Conservation (phyloP, 2,797 vertebrate species). For the Eptatretus atami region DNA sequence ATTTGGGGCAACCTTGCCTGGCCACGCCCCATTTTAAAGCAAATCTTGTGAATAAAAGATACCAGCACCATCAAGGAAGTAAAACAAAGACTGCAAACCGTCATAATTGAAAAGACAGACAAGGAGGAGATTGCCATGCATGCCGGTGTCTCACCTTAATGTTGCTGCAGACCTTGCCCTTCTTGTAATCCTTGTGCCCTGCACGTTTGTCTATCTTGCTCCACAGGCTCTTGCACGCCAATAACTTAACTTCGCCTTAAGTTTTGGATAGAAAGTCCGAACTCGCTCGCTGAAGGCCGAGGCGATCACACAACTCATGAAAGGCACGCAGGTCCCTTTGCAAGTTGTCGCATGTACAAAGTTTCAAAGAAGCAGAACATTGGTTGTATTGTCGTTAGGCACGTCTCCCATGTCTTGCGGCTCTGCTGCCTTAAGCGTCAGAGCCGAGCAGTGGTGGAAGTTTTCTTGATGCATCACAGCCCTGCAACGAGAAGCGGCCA, state of each 20-base stretch:
- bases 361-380: slow-evolving; percentile 56
- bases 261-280: slow-evolving; percentile 77
- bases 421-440: too few species aligned
- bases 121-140: neutral
- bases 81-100: neutral
- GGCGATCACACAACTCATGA: slow-evolving; percentile 66
- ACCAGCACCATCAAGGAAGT: neutral
- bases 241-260: slow-evolving; percentile 91
- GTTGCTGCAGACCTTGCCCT: slow-evolving; percentile 58
- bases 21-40: too few species aligned
- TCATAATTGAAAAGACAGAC: neutral
- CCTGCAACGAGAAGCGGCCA: too few species aligned
- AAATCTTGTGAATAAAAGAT: rapidly evolving
- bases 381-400: slow-evolving; percentile 23
- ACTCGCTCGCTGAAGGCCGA: slow-evolving; percentile 55
- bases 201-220: slow-evolving; percentile 76
- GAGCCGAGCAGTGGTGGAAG: too few species aligned
- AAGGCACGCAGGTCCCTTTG: slow-evolving; percentile 83
- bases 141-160: slow-evolving; percentile 29
- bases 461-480: too few species aligned
- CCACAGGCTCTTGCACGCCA: slow-evolving; percentile 99
- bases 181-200: slow-evolving; percentile 81
- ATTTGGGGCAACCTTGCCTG: too few species aligned
- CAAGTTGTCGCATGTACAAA: slow-evolving; percentile 72
- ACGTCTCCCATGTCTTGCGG: slow-evolving; percentile 21